These are phyloP conservation scores for Saxidomus purpurata DNA, from an alignment of 1,140 invertebrate species.

Conservation along the genomic window DNA sequence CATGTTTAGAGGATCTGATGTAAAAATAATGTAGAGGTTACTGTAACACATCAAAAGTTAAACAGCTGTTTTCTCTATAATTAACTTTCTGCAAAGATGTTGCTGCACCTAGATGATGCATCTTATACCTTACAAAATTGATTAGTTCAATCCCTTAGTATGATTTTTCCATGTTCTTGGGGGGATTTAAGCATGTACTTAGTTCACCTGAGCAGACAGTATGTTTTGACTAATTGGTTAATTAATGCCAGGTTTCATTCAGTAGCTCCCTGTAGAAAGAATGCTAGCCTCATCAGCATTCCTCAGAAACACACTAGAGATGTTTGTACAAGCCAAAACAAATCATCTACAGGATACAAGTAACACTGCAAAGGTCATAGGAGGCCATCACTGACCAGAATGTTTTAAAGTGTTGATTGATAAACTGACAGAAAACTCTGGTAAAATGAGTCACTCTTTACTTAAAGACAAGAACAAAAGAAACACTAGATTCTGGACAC, in stretches of 20 bases:
- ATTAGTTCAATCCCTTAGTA: not conserved
- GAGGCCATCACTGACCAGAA: not conserved
- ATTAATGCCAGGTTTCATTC: slow-evolving; percentile 1
- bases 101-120: not conserved
- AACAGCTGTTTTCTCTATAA: not conserved
- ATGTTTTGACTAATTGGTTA: slow-evolving; percentile 39
- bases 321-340: not conserved
- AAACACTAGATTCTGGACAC: too few species aligned
- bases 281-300: not conserved
- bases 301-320: not conserved
- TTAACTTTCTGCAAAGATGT: not conserved
- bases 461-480: too few species aligned
- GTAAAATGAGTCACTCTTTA: too few species aligned
- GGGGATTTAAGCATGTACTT: slow-evolving; percentile 3
- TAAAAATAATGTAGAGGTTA: too few species aligned
- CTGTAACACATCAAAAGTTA: too few species aligned
- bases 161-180: not conserved
- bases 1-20: too few species aligned
- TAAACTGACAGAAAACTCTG: too few species aligned
- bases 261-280: not conserved
- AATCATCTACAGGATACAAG: not conserved
- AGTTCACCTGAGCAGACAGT: slow-evolving; percentile 5
- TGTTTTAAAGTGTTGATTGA: too few species aligned
- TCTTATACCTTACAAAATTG: not conserved
- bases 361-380: not conserved